These are phyloP conservation scores for Pristionchus japonicus DNA, from an alignment of 2,888 invertebrate species.

Conservation along the genomic window DNA sequence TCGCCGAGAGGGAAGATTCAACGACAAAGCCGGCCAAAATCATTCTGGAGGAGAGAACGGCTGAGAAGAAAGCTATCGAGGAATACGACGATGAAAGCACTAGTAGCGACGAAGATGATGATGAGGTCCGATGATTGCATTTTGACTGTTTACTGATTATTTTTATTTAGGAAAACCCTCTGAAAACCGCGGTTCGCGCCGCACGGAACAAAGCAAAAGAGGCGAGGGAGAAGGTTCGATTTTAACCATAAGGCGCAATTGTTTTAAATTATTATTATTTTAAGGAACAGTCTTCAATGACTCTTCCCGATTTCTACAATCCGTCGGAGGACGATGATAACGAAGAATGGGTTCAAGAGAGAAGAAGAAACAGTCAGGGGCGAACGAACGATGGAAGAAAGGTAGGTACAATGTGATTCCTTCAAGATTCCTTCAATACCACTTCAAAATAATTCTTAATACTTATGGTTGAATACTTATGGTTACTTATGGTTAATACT, in stretches of 20 bases:
- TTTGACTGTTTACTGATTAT: no score
- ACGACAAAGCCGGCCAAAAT: no score
- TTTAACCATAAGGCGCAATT: neutral
- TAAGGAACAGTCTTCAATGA: slow-evolving; percentile 29
- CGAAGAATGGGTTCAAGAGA: slow-evolving; percentile 79
- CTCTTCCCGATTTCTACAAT: slow-evolving; percentile 77
- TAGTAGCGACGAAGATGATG: neutral
- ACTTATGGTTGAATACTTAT: no score
- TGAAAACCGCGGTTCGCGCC: neutral
- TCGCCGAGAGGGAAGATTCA: no score
- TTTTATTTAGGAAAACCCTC: neutral
- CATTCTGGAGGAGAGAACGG: neutral
- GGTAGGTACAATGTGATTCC: no score
- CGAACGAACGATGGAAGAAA: neutral
- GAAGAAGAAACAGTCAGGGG: slow-evolving; percentile 64
- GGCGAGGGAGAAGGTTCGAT: neutral
- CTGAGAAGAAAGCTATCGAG: neutral
- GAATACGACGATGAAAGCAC: neutral
- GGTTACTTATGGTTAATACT: no score
- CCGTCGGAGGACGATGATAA: slow-evolving; percentile 79
- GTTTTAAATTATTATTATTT: neutral
- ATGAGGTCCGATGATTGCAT: neutral
- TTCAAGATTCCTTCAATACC: no score
- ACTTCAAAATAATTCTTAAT: no score
- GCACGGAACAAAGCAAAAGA: neutral